Percentiles rank a stretch among this genome's conserved stretches.
Evolutionary conservation across 2,797 vertebrate species (phyloP).

Genomic region (Melanitta fusca): DNA sequence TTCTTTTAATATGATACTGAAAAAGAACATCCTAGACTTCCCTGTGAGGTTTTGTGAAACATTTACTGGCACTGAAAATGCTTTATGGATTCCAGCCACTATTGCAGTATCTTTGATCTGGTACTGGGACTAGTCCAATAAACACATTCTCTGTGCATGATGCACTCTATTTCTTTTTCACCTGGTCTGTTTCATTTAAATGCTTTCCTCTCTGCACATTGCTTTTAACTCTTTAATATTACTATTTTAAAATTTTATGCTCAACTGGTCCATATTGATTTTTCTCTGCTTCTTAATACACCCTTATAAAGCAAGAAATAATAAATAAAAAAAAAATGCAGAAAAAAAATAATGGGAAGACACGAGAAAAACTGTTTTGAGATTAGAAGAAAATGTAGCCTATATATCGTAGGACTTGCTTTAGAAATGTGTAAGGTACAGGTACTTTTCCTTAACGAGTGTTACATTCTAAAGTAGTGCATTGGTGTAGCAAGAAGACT

Average conservation of each 20-base stretch:
- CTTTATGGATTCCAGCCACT: slow-evolving; percentile 31
- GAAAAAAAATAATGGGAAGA: neutral
- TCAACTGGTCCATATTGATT: neutral
- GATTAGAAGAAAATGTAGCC: neutral
- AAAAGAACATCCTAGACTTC: slow-evolving; percentile 18
- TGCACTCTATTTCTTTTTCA: slow-evolving; percentile 36
- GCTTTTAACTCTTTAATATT: slow-evolving; percentile 11
- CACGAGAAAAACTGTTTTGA: neutral
- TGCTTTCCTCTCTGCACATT: neutral
- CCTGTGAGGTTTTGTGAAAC: slow-evolving; percentile 27
- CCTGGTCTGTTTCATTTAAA: slow-evolving; percentile 45
- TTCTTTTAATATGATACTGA: slow-evolving; percentile 11
- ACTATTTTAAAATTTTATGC: neutral
- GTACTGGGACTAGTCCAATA: slow-evolving; percentile 42
- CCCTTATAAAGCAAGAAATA: neutral
- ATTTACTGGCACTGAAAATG: slow-evolving; percentile 34
- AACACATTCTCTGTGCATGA: slow-evolving; percentile 59
- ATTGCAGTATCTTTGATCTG: slow-evolving; percentile 61
- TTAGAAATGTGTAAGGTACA: neutral
- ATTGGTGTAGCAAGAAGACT: neutral
- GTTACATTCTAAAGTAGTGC: neutral
- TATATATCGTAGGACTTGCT: neutral
- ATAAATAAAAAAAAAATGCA: neutral
- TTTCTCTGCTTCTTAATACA: neutral
- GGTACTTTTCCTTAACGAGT: neutral